Conservation (phyloP, 1,140 invertebrate genomes). For the Cylas formicarius region DNA sequence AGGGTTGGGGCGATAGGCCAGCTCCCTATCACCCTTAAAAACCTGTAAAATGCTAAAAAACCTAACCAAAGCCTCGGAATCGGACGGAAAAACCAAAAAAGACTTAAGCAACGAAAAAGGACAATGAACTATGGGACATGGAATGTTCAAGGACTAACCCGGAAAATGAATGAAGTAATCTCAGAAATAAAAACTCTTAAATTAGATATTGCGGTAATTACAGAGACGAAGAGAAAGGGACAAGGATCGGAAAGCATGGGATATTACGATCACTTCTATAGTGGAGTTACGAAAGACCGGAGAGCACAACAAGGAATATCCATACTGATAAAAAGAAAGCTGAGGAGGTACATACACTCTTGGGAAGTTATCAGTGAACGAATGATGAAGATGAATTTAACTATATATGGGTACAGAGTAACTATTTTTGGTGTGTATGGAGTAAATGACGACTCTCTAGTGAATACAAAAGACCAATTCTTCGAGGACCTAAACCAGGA, state of each 20-base stretch:
- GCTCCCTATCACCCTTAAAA: constrained; percentile 1
- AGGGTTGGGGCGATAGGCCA: neutral
- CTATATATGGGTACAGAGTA: too few relatives aligned
- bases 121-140: constrained; percentile 5
- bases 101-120: constrained; percentile 7
- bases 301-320: constrained; percentile 8
- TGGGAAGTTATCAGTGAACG: too few relatives aligned
- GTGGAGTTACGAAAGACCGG: constrained; percentile 11
- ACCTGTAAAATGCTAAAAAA: constrained; percentile 6
- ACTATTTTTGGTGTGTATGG: too few relatives aligned
- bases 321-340: too few relatives aligned
- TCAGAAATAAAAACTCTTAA: neutral
- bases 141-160: constrained; percentile 1
- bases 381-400: too few relatives aligned
- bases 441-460: too few relatives aligned
- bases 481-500: too few relatives aligned
- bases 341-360: too few relatives aligned
- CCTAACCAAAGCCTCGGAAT: neutral
- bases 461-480: too few relatives aligned
- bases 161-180: constrained; percentile 6
- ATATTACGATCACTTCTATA: constrained; percentile 14
- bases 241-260: constrained; percentile 12
- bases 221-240: constrained; percentile 10
- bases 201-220: constrained; percentile 1
- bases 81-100: too few relatives aligned